phyloP scores from a whole-genome alignment of 2,113 vertebrate genomes.

The Montifringilla adamsi region DNA sequence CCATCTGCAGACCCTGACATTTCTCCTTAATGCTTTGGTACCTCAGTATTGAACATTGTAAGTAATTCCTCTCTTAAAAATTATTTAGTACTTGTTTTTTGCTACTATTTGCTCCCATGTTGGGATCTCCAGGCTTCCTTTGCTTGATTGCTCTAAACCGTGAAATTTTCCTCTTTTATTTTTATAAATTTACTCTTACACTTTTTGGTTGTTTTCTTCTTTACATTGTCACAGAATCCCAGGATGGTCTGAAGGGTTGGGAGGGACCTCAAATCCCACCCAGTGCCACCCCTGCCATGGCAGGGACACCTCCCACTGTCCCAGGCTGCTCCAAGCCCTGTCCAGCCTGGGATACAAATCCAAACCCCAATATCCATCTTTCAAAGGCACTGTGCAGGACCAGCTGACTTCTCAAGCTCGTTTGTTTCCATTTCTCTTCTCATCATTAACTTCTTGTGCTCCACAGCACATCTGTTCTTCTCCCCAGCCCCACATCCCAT shows the following conservation, averaged over 20 bases:
- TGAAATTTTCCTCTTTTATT: background rate
- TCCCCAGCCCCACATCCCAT: background rate
- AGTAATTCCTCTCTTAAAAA: background rate
- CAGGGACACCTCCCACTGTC: background rate
- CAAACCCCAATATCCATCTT: background rate
- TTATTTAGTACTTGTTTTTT: background rate
- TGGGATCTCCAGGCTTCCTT: background rate
- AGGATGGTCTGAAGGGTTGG: background rate
- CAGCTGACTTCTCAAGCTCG: background rate
- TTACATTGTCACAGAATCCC: background rate
- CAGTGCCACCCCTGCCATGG: background rate
- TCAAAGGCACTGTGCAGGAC: background rate
- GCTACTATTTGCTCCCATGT: background rate
- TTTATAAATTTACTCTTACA: background rate
- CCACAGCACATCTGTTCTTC: background rate
- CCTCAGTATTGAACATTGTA: background rate
- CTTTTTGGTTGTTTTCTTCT: background rate
- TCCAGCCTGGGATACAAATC: background rate
- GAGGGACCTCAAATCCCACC: background rate
- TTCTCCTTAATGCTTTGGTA: background rate
- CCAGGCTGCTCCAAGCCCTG: background rate
- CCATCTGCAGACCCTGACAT: background rate
- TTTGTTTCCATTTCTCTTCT: background rate
- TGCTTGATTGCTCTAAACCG: background rate
- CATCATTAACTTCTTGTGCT: background rate